Evolutionary conservation across 2,797 vertebrate species (phyloP).

Genomic region (Furcifer pardalis): DNA sequence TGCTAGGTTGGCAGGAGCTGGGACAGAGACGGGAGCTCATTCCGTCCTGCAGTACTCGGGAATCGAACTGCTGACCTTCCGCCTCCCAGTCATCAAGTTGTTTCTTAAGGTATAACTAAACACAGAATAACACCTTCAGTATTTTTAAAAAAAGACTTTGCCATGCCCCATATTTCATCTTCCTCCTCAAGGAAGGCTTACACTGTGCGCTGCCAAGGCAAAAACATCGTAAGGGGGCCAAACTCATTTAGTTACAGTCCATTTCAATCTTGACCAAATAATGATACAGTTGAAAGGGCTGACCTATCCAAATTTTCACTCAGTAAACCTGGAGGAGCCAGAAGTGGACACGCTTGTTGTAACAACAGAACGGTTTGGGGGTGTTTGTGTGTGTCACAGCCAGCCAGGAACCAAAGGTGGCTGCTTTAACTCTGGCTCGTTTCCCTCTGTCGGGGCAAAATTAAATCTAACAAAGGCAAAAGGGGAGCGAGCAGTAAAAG

Average conservation of each 20-base stretch:
- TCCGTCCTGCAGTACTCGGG: too few relatives aligned
- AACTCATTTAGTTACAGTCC: not conserved
- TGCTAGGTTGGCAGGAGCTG: too few relatives aligned
- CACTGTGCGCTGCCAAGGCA: not conserved
- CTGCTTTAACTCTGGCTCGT: too few relatives aligned
- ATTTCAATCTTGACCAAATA: not conserved
- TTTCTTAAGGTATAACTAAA: not conserved
- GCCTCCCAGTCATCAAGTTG: too few relatives aligned
- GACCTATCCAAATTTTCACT: not conserved
- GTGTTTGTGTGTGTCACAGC: too few relatives aligned
- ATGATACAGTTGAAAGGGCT: not conserved
- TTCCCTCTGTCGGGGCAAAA: too few relatives aligned
- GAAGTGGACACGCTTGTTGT: not conserved
- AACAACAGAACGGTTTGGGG: too few relatives aligned
- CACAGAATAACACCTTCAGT: not conserved
- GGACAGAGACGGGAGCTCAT: too few relatives aligned
- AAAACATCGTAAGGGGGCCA: not conserved
- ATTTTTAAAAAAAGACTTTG: not conserved
- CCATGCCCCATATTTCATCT: not conserved
- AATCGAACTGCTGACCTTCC: too few relatives aligned
- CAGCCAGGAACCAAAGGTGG: too few relatives aligned
- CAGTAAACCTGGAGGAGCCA: not conserved
- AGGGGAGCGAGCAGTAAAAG: too few relatives aligned
- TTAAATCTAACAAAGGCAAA: too few relatives aligned
- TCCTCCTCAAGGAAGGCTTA: not conserved